Evolutionary conservation across 2,888 invertebrate genomes (phyloP).

Genomic region (Melikaiella ostensackeni): DNA sequence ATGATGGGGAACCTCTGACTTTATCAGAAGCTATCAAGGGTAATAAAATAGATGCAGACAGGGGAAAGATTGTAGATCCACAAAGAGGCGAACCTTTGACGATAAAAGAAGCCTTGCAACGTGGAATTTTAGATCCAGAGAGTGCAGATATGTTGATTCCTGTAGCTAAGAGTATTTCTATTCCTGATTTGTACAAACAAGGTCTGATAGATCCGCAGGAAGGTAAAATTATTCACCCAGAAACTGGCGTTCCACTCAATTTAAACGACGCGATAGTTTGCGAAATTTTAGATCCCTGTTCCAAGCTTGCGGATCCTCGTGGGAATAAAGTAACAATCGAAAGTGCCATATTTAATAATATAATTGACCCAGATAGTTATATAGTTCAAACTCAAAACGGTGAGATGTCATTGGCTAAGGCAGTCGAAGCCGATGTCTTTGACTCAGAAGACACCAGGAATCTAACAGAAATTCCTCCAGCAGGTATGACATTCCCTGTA

Average conservation of each 20-base stretch:
- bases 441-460: constrained; percentile 70
- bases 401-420: constrained; percentile 83
- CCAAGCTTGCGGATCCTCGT: constrained; percentile 82
- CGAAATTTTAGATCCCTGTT: constrained; percentile 91
- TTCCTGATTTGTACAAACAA: constrained; percentile 91
- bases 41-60: constrained; percentile 85
- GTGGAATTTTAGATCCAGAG: constrained; percentile 89
- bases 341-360: constrained; percentile 85
- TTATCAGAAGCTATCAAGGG: constrained; percentile 87
- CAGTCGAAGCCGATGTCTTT: constrained; percentile 85
- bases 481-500: constrained; percentile 90
- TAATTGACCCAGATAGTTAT: constrained; percentile 86
- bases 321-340: constrained; percentile 85
- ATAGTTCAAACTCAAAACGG: constrained; percentile 82
- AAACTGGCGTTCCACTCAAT: constrained; percentile 88
- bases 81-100: constrained; percentile 88
- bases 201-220: constrained; percentile 88
- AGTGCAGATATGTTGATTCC: constrained; percentile 88
- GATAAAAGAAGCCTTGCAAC: constrained; percentile 90
- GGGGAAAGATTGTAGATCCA: constrained; percentile 90
- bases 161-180: constrained; percentile 87
- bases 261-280: constrained; percentile 91
- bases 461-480: constrained; percentile 82
- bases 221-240: constrained; percentile 90
- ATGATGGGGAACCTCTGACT: constrained; percentile 81